Evolutionary conservation across 2,888 invertebrate genomes (phyloP), one percentile per base, ranked within the genome.

Genomic region (Cyclophora punctaria): DNA sequence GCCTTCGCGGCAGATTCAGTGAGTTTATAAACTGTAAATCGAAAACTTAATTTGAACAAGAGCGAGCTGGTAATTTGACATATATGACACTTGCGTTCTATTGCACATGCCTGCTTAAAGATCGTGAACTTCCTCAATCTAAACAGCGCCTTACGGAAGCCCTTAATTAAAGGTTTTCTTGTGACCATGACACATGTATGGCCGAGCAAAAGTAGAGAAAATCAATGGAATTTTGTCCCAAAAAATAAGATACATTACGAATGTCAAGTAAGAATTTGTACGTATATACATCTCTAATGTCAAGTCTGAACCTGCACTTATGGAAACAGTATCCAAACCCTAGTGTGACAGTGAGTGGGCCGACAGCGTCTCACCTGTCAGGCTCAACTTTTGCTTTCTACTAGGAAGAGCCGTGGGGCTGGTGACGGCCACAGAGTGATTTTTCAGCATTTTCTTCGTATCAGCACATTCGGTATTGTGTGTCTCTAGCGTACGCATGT

Each of bases 331-430:
- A 4, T 42, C 4, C 7, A 4, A 42, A 42, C 42, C n/a, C n/a
- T 42, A n/a, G 59, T 57, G 55, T 62, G 60, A 64, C 59, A 53
- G 62, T 67, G 68, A 67, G 67, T 57, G 62, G 65, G 71, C 72
- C 71, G 75, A 73, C 74, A 75, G 74, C 57, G 63, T 76, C 82
- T 87, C 89, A 90, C 90, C 89, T 86, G 89, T 86, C 83, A 93
- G 92, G 82, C 92, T 92, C 79, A 93, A 92, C 76, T 92, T 91
- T 73, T 92, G 92, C 79, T 93, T 93, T 76, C 92, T 89, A 78
- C 90, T 83, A 67, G 89, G 89, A 64, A 91, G 90, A 55, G 91
- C 90, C 63, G 91, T 91, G 48, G 91, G 91, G 73, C 91, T 91
- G 73, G 90, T 89, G 64, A 93, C 84, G 74, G 92, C 90, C 70